These are phyloP conservation scores for Fistularia tabacaria DNA, from an alignment of 2,797 vertebrate species.

Conservation along the genomic window DNA sequence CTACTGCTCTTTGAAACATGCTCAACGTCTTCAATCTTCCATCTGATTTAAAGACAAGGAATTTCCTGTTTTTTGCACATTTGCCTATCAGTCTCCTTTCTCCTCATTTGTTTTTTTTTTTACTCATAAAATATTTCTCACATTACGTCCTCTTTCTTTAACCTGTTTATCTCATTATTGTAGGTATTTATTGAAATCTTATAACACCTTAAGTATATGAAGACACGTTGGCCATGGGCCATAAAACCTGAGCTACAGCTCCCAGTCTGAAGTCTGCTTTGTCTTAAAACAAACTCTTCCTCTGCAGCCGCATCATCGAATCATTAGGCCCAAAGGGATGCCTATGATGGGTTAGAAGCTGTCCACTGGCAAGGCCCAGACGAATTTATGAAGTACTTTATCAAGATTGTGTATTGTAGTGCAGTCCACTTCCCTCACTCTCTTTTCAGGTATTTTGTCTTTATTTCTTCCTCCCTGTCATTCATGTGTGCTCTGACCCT, in stretches of 20 bases:
- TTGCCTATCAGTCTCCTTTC: neutral
- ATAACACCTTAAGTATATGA: no score
- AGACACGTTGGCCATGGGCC: no score
- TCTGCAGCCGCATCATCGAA: conserved; percentile 57
- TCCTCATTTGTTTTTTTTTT: neutral
- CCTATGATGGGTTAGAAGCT: conserved; percentile 58
- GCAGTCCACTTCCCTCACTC: conserved; percentile 60
- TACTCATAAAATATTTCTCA: neutral
- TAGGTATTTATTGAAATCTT: no score
- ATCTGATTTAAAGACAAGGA: conserved; percentile 3
- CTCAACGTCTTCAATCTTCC: neutral
- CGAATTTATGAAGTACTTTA: conserved; percentile 68
- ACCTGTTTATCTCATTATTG: neutral
- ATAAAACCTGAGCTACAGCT: no score
- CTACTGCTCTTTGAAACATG: conserved; percentile 2
- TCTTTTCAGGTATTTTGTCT: conserved; percentile 59
- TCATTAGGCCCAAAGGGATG: conserved; percentile 69
- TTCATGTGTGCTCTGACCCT: conserved; percentile 39
- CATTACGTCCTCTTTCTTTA: neutral
- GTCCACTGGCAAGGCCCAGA: conserved; percentile 61
- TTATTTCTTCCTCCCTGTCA: conserved; percentile 39
- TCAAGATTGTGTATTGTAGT: conserved; percentile 56
- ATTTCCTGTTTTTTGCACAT: conserved; percentile 4
- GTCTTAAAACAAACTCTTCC: conserved; percentile 41
- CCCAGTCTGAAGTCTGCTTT: conserved; percentile 3